These are phyloP conservation scores for Poecile montanus DNA, from an alignment of 2,797 vertebrate species.

Conservation along the genomic window DNA sequence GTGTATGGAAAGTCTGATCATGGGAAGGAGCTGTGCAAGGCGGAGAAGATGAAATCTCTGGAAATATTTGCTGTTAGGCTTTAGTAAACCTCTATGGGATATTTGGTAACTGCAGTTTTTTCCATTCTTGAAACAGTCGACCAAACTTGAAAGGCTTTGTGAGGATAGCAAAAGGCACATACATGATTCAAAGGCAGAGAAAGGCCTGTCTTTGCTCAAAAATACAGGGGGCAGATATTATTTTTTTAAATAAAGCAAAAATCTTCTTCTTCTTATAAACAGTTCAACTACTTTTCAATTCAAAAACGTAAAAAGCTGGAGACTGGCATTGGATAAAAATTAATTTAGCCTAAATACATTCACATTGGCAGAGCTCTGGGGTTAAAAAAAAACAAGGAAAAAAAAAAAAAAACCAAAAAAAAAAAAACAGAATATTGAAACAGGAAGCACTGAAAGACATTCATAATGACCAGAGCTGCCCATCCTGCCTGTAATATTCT, in stretches of 20 bases:
- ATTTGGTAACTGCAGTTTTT: slow-evolving; percentile 37
- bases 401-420: too few species aligned
- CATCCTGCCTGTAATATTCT: not conserved
- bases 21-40: not conserved
- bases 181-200: slow-evolving; percentile 11
- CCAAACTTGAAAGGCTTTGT: slow-evolving; percentile 2
- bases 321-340: not conserved
- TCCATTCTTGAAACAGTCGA: not conserved
- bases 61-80: slow-evolving; percentile 58
- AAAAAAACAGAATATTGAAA: not conserved
- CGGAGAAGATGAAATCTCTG: slow-evolving; percentile 54
- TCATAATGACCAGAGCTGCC: not conserved
- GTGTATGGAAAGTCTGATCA: slow-evolving; percentile 55
- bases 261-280: not conserved
- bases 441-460: not conserved
- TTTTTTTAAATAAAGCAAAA: not conserved
- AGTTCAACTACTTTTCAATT: not conserved
- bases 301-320: not conserved
- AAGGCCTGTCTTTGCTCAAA: not conserved
- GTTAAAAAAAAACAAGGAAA: too few species aligned
- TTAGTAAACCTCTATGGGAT: slow-evolving; percentile 54
- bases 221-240: not conserved
- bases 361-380: not conserved
- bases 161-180: slow-evolving; percentile 8
- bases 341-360: not conserved